A percentile compares a stretch with the other conserved stretches of the same genome.
These are phyloP conservation scores for Mus spicilegus DNA, from an alignment of 2,113 vertebrate genomes.

Conservation along the genomic window DNA sequence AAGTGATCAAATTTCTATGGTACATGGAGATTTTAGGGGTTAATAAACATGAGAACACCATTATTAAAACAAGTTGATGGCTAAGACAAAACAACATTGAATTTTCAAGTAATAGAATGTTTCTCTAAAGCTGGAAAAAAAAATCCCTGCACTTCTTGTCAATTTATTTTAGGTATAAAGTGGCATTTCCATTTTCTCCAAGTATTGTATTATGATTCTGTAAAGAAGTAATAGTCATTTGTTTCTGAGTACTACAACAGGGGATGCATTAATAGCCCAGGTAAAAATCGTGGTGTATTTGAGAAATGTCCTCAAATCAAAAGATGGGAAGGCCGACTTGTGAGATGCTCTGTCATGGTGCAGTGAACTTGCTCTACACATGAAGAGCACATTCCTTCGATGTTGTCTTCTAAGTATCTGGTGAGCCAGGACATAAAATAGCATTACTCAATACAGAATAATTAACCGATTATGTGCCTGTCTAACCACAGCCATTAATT, in stretches of 20 bases:
- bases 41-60: slow-evolving; percentile 22
- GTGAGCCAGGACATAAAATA: slow-evolving; percentile 61
- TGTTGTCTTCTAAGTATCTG: slow-evolving; percentile 66
- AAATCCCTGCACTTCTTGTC: not conserved
- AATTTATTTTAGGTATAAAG: slow-evolving; percentile 31
- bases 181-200: not conserved
- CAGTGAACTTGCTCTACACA: not conserved
- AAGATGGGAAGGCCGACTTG: not conserved
- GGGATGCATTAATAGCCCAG: not conserved
- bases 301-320: not conserved
- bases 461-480: slow-evolving; percentile 71
- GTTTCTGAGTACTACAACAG: not conserved
- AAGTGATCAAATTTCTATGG: not conserved
- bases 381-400: slow-evolving; percentile 55
- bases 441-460: slow-evolving; percentile 69
- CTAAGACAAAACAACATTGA: slow-evolving; percentile 35
- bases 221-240: not conserved
- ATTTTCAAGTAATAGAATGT: not conserved
- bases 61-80: not conserved
- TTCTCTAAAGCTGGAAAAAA: slow-evolving; percentile 1
- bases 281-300: not conserved
- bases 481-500: slow-evolving; percentile 31
- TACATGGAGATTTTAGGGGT: not conserved
- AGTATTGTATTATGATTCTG: not conserved
- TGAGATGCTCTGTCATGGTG: not conserved